Base-by-base conservation (phyloP, 2,113 vertebrate genomes). In the Mesembrinibis cayennensis region DNA sequence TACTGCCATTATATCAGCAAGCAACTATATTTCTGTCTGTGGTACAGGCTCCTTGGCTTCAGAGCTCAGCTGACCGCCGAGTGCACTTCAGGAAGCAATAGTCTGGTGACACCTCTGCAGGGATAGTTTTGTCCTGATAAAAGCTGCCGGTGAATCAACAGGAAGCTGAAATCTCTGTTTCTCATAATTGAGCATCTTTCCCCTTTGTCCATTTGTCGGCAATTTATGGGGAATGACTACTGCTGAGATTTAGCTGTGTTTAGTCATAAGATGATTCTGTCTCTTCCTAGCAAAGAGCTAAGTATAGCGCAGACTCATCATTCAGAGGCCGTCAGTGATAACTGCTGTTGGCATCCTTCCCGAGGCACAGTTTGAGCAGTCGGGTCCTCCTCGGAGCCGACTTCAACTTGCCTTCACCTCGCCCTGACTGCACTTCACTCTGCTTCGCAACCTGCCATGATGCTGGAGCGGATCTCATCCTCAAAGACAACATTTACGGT, bases 201-300 rank as follows among this genome's bases (percentile, higher is more conserved):
- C 77, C 65, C 53, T 56, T 55, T 32, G 47, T 78, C 84, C 93
- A 8, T 34, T 87, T 59, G 95, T 16, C 25, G 8, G 42, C 59
- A 58, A 19, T 95, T 95, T 91, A 52, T 45, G 94, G 94, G 96
- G 62, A 42, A 45, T 38, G 85, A 47, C 91, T 89, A 52, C 79
- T 7, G 40, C 73, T 2, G 55, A 82, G 65, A 82, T 71, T 81
- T 59, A 38, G 73, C 95, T 74, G 93, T 32, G 52, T 89, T 97
- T 91, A 22, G 70, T 97, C 97, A 97, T 3, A 12, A 72, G 52
- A 77, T 71, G 93, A 70, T 73, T 93, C 87, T 49, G 96, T 94
- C 92, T 94, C 94, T 96, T 91, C 96, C 97, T 87, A 85, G 73
- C 92, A 93, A n/a, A 29, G 88, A 83, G 84, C 95, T 94, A 92